Conservation (phyloP, 1,140 invertebrate species). For the Aplysia californica region DNA sequence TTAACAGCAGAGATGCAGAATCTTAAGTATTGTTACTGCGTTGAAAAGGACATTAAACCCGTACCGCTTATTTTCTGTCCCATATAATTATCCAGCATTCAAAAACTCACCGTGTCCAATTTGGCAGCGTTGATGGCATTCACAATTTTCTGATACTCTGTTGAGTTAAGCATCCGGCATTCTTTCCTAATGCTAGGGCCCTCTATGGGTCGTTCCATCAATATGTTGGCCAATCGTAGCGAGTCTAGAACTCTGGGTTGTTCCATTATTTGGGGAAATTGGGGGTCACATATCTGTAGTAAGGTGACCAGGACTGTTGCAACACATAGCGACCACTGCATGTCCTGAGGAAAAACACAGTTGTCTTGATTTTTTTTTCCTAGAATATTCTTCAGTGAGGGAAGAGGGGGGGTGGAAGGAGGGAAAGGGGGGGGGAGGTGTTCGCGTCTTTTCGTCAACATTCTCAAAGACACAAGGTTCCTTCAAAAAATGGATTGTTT, state of each 20-base stretch:
- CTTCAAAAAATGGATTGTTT: no score
- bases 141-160: conserved; percentile 31
- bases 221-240: conserved; percentile 32
- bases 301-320: background rate
- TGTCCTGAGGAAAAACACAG: background rate
- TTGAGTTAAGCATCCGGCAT: conserved; percentile 32
- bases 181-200: conserved; percentile 26
- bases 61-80: no score
- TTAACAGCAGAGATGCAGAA: no score
- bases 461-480: no score
- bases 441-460: no score
- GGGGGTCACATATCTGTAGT: background rate
- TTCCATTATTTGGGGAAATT: background rate
- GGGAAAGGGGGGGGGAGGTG: no score
- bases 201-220: conserved; percentile 32
- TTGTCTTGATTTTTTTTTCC: no score
- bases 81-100: no score
- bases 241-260: conserved; percentile 28
- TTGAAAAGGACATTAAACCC: no score
- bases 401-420: no score
- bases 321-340: conserved; percentile 8
- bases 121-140: conserved; percentile 35
- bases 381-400: no score
- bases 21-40: no score
- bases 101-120: conserved; percentile 32